phyloP scores from a whole-genome alignment of 2,797 vertebrate species.

The Loriculus beryllinus region DNA sequence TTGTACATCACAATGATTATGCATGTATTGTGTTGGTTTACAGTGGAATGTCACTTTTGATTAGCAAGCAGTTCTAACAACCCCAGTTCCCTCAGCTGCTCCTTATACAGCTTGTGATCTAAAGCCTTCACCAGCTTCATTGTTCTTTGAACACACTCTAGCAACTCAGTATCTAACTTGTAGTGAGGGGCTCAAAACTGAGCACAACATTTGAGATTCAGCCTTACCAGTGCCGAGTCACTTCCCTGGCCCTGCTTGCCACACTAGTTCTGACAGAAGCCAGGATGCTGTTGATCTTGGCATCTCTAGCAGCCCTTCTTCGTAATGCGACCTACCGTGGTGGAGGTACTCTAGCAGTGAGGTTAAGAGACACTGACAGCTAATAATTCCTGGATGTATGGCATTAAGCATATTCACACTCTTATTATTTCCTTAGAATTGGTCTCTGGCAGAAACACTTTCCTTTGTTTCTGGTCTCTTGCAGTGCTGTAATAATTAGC shows the following conservation, averaged over 20 bases:
- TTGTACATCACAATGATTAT: not conserved
- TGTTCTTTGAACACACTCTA: not conserved
- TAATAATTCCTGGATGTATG: not conserved
- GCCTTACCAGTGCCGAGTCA: not conserved
- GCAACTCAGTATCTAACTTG: not conserved
- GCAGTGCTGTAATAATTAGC: not conserved
- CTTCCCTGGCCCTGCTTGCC: not conserved
- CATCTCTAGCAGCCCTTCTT: not conserved
- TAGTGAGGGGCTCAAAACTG: not conserved
- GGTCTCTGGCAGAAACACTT: not conserved
- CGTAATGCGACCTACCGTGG: rapidly evolving
- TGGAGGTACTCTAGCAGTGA: not conserved
- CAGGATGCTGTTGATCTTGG: not conserved
- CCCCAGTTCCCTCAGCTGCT: not conserved
- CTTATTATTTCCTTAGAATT: not conserved
- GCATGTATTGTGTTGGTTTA: not conserved
- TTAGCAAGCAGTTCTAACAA: not conserved
- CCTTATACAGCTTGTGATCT: not conserved
- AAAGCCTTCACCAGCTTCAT: not conserved
- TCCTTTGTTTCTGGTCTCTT: not conserved
- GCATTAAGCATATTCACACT: not conserved
- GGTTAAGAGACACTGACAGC: not conserved
- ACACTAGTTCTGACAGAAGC: not conserved
- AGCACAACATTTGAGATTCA: not conserved
- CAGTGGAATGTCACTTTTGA: not conserved